Evolutionary conservation across 2,888 invertebrate species (phyloP).

Genomic region (Dasysyrphus albostriatus): DNA sequence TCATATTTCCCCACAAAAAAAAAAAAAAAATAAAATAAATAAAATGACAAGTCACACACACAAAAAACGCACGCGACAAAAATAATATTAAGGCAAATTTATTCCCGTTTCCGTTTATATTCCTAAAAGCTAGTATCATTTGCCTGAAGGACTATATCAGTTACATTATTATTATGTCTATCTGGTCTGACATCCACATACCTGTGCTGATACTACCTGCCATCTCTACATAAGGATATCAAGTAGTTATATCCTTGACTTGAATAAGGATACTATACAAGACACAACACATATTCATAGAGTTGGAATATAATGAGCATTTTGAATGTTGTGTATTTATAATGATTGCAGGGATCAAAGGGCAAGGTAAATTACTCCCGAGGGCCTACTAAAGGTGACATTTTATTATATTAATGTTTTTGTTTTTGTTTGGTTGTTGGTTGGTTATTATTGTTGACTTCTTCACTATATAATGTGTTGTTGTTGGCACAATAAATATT

Average conservation of each 20-base stretch:
- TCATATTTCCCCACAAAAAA: background rate
- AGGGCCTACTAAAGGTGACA: slow-evolving; percentile 50
- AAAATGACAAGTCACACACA: background rate
- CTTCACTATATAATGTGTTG: background rate
- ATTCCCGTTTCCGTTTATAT: background rate
- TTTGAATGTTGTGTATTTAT: slow-evolving; percentile 38
- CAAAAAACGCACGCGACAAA: background rate
- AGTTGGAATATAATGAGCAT: slow-evolving; percentile 32
- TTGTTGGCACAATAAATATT: slow-evolving; percentile 28
- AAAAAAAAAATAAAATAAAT: too few relatives aligned
- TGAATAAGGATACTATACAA: background rate
- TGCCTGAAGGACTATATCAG: slow-evolving; percentile 53
- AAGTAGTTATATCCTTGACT: slow-evolving; percentile 28
- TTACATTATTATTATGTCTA: slow-evolving; percentile 37
- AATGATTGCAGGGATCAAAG: slow-evolving; percentile 40
- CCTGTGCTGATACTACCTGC: background rate
- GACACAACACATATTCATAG: slow-evolving; percentile 5
- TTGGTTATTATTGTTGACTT: background rate
- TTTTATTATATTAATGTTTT: slow-evolving; percentile 49
- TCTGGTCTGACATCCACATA: slow-evolving; percentile 12
- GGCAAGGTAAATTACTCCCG: slow-evolving; percentile 61
- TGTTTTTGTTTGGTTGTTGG: background rate
- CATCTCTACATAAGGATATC: background rate
- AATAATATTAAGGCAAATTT: background rate
- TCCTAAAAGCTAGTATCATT: slow-evolving; percentile 46